Percentiles rank a stretch among this genome's conserved stretches.
Conservation (phyloP, 1,140 invertebrate genomes). For the Apocrypta bakeri region DNA sequence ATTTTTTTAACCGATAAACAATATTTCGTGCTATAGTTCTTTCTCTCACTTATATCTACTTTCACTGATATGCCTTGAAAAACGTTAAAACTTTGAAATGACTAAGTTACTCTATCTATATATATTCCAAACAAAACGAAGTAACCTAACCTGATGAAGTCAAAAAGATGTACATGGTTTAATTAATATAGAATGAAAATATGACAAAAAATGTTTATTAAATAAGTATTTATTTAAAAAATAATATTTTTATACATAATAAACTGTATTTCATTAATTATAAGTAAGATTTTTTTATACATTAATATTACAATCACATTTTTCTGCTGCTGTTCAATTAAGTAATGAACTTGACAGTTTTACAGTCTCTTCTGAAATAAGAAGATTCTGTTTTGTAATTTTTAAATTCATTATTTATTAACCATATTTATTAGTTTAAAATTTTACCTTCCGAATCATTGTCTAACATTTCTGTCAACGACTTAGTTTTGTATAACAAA, state of each 20-base stretch:
- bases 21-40: too few relatives aligned
- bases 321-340: neutral
- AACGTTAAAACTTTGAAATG: slow-evolving; percentile 2
- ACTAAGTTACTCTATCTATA: neutral
- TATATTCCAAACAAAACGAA: neutral
- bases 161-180: neutral
- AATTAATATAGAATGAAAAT: neutral
- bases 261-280: neutral
- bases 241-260: neutral
- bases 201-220: neutral
- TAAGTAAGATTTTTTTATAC: too few relatives aligned
- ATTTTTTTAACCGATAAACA: neutral
- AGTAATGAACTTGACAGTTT: neutral
- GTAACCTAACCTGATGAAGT: neutral
- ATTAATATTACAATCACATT: too few relatives aligned
- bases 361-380: neutral
- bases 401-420: neutral
- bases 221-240: neutral
- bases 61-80: neutral
- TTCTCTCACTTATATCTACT: neutral
- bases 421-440: neutral
- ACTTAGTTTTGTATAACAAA: slow-evolving; percentile 52
- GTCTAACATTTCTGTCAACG: slow-evolving; percentile 41
- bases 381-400: neutral
- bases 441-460: neutral